Evolutionary conservation across 2,113 vertebrate species (phyloP).

Genomic region (Festucalex cinctus): DNA sequence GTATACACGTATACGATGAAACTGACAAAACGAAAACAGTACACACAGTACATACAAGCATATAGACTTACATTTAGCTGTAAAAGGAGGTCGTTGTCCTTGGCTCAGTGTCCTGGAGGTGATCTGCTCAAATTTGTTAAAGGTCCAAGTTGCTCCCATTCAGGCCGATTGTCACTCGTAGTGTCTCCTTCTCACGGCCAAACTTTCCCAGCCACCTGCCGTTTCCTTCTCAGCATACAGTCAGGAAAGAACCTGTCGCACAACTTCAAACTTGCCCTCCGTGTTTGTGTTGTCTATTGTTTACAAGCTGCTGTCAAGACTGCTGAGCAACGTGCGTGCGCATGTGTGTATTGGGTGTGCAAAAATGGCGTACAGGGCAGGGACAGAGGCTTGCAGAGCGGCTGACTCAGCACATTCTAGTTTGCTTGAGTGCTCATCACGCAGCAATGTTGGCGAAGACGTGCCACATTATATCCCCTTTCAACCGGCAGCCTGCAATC

Average conservation of each 20-base stretch:
- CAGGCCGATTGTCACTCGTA: not conserved
- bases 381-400: constrained; percentile 46
- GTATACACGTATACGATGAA: too few relatives aligned
- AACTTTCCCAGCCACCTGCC: constrained; percentile 26
- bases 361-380: constrained; percentile 61
- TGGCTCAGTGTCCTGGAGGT: constrained; percentile 46
- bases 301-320: constrained; percentile 33
- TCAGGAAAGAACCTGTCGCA: constrained; percentile 17
- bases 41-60: too few relatives aligned
- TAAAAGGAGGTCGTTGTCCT: not conserved
- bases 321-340: constrained; percentile 10
- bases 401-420: constrained; percentile 73
- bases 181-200: constrained; percentile 10
- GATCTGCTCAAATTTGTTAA: constrained; percentile 15
- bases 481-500: not conserved
- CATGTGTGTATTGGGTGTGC: constrained; percentile 43
- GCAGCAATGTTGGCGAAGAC: constrained; percentile 9
- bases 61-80: not conserved
- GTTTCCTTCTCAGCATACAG: constrained; percentile 21
- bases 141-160: constrained; percentile 20
- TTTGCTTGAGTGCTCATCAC: constrained; percentile 60
- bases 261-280: constrained; percentile 9
- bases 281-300: constrained; percentile 34
- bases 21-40: too few relatives aligned
- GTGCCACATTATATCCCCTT: constrained; percentile 17